These are phyloP conservation scores for Calephelis nemesis DNA, from an alignment of 1,140 invertebrate genomes.

Conservation along the genomic window DNA sequence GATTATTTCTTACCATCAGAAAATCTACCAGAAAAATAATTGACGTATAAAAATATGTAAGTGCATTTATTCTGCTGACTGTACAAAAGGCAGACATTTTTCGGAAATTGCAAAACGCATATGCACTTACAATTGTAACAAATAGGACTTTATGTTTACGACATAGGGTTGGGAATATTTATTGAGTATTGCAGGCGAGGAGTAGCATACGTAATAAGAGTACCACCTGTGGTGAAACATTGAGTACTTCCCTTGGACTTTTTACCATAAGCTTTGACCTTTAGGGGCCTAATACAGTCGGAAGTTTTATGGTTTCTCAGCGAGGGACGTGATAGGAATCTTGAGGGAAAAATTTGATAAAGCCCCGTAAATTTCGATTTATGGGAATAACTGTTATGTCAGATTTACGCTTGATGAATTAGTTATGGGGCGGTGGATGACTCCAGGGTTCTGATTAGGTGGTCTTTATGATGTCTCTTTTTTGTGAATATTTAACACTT, in stretches of 20 bases:
- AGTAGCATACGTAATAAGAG: constrained; percentile 3
- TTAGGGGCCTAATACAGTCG: constrained; percentile 29
- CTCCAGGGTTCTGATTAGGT: neutral
- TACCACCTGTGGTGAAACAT: constrained; percentile 31
- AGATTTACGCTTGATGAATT: constrained; percentile 11
- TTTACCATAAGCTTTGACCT: constrained; percentile 34
- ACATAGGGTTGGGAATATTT: constrained; percentile 4
- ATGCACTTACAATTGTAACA: neutral
- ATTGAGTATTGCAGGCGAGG: constrained; percentile 15
- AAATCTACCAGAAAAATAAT: too few relatives aligned
- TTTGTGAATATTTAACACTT: too few relatives aligned
- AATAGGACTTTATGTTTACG: neutral
- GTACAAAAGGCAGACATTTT: neutral
- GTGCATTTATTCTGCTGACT: neutral
- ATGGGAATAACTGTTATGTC: constrained; percentile 7
- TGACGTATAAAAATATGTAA: neutral
- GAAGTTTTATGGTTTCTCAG: constrained; percentile 30
- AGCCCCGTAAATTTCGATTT: constrained; percentile 11
- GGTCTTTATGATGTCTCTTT: neutral
- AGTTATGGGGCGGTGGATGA: neutral
- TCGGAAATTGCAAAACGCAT: neutral
- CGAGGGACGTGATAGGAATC: constrained; percentile 31
- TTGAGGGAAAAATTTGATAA: constrained; percentile 10
- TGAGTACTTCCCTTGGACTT: constrained; percentile 27
- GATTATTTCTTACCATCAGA: too few relatives aligned